A percentile compares a stretch with the other conserved stretches of the same genome.
phyloP scores from a whole-genome alignment of 2,113 vertebrate species.

The Siniperca chuatsi region DNA sequence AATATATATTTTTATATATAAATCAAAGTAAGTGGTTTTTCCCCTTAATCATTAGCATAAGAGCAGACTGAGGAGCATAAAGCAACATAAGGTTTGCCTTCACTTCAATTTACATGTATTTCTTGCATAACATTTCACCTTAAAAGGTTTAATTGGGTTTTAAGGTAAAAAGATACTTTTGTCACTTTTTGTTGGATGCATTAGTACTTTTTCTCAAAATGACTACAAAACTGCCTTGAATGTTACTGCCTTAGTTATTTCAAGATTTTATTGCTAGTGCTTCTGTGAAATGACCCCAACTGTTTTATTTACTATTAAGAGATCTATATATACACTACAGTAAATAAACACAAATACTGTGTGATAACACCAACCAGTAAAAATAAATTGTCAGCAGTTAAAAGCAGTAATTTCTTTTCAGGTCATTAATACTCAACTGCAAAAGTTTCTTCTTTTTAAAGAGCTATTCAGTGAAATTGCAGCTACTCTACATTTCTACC shows the following conservation, averaged over 20 bases:
- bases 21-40: not conserved
- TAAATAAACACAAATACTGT: not conserved
- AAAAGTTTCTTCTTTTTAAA: not conserved
- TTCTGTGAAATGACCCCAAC: not conserved
- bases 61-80: not conserved
- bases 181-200: not conserved
- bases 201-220: not conserved
- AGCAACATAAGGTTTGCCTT: not conserved
- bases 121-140: not conserved
- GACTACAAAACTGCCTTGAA: not conserved
- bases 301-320: not conserved
- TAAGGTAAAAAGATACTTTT: not conserved
- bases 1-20: not conserved
- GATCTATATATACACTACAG: not conserved
- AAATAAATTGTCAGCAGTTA: not conserved
- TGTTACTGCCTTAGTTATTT: not conserved
- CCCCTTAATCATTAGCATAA: not conserved
- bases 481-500: not conserved
- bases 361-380: not conserved
- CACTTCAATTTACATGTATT: not conserved
- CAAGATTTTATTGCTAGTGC: not conserved
- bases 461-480: not conserved
- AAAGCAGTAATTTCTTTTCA: not conserved
- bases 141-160: not conserved
- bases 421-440: not conserved